Evolutionary conservation across 2,797 vertebrate genomes (phyloP).

Genomic region (Caiman crocodilus): DNA sequence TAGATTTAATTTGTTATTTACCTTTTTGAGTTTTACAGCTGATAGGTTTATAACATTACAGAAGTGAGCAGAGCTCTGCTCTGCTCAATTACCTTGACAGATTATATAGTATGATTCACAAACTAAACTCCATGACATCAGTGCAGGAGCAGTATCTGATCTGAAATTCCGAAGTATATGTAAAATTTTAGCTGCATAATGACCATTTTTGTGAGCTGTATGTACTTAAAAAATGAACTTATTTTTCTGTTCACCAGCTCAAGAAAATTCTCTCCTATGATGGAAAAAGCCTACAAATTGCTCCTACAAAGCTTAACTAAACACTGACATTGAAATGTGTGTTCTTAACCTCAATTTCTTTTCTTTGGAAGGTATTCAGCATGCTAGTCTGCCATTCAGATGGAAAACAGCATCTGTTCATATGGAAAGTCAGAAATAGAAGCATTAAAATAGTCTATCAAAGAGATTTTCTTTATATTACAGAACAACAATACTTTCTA

Average conservation of each 20-base stretch:
- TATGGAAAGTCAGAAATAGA: conserved; percentile 17
- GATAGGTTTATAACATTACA: too few species aligned
- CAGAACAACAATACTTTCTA: not conserved
- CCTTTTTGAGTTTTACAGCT: too few species aligned
- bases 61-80: not conserved
- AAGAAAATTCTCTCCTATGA: not conserved
- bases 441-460: conserved; percentile 8
- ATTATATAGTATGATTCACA: not conserved
- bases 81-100: not conserved
- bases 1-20: too few species aligned
- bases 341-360: not conserved
- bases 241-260: not conserved
- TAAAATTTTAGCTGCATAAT: not conserved
- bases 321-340: not conserved
- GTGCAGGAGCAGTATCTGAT: not conserved
- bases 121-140: not conserved
- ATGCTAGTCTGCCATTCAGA: not conserved
- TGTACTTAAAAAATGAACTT: not conserved
- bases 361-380: not conserved
- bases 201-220: not conserved
- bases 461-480: not conserved
- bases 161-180: not conserved
- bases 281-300: not conserved
- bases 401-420: not conserved
- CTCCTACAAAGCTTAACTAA: not conserved